Conservation (phyloP, 1,140 invertebrate genomes). For the Rhynchophorus ferrugineus region DNA sequence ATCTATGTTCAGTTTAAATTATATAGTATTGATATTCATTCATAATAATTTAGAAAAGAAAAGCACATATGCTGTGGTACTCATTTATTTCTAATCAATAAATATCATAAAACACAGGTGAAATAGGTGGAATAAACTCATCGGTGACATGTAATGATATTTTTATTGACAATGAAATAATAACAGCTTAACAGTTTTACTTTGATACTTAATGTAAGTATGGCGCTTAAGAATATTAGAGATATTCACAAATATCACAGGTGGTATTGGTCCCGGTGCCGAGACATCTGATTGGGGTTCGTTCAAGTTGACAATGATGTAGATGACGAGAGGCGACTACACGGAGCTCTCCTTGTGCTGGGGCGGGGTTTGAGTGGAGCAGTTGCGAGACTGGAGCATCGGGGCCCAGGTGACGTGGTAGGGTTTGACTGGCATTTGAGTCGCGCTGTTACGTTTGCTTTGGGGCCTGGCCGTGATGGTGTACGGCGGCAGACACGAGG, state of each 20-base stretch:
- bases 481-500: constrained; percentile 34
- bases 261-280: constrained; percentile 42
- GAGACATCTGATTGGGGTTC: constrained; percentile 39
- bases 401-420: constrained; percentile 43
- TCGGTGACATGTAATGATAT: background rate
- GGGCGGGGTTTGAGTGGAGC: constrained; percentile 39
- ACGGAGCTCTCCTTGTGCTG: constrained; percentile 41
- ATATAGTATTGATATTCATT: too few relatives aligned
- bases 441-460: constrained; percentile 39
- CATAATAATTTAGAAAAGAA: too few relatives aligned
- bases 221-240: constrained; percentile 35
- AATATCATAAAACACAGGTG: too few relatives aligned
- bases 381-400: constrained; percentile 38
- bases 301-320: constrained; percentile 1
- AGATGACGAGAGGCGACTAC: constrained; percentile 25
- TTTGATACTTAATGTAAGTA: background rate
- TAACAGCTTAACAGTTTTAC: background rate
- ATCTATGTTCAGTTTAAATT: too few relatives aligned
- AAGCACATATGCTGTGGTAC: too few relatives aligned
- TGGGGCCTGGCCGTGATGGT: constrained; percentile 38
- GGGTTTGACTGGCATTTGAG: constrained; percentile 41
- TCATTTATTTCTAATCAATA: too few relatives aligned
- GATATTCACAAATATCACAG: constrained; percentile 44
- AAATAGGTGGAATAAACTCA: too few relatives aligned
- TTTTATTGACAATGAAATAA: background rate